Conservation (phyloP, 2,113 vertebrate genomes). For the Spea multiplicata region DNA sequence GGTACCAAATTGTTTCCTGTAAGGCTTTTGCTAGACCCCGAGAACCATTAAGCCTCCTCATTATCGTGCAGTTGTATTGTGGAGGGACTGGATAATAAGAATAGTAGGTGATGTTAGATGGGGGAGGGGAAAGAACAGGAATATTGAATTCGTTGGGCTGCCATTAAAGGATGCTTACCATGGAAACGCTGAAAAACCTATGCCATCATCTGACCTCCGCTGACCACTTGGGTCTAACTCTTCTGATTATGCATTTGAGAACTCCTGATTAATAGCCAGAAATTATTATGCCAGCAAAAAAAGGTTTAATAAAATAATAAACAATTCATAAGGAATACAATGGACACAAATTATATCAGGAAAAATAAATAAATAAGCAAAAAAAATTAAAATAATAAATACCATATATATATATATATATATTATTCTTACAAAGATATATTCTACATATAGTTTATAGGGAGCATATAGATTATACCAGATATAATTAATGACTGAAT, state of each 20-base stretch:
- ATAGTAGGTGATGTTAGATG: conserved; percentile 4
- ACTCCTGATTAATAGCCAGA: background rate
- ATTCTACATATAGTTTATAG: no score
- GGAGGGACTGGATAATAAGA: conserved; percentile 21
- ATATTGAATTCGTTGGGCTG: conserved; percentile 33
- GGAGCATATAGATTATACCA: no score
- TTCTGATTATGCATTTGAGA: conserved; percentile 1
- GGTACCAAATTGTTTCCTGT: no score
- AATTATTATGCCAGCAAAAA: background rate
- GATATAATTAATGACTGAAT: no score
- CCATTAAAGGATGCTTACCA: conserved; percentile 37
- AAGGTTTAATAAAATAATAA: background rate
- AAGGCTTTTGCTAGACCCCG: no score
- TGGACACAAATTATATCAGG: no score
- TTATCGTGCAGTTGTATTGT: conserved; percentile 6
- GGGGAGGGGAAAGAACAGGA: conserved; percentile 14
- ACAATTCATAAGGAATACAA: no score
- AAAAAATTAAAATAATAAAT: background rate
- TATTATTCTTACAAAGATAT: no score
- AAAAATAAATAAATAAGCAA: no score
- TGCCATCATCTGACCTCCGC: conserved; percentile 12
- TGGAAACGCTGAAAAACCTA: conserved; percentile 22
- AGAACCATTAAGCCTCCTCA: no score
- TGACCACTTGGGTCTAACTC: no score
- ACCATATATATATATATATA: no score